Evolutionary conservation across 2,797 vertebrate genomes (phyloP), one percentile per base, ranked within the genome.

Genomic region (Galaxias olidus): DNA sequence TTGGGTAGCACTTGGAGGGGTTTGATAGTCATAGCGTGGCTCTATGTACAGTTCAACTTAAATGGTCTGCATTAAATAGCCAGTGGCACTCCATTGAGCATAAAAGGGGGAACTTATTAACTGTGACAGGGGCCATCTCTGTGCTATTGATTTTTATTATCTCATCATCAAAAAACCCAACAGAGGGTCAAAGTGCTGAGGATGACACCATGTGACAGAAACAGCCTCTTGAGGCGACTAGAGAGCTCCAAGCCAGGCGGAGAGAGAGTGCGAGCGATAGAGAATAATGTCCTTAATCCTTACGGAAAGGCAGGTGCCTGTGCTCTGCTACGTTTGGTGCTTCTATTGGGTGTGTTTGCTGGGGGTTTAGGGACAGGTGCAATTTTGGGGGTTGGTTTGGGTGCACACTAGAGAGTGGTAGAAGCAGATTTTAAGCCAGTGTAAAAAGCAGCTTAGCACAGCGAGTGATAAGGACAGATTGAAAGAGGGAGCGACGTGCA

Each of bases 111-210:
- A 55, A n/a, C 79, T 65, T 83, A 80, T 79, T 75, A 69, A 78
- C 63, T 44, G 66, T 76, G 73, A 82, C 68, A 63, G 78, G 12
- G 18, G 52, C 66, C 66, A 72, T 83, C 65, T 60, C 68, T 17
- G 65, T 49, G 41, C 42, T 70, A 85, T 78, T 76, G 79, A 85
- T 84, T 86, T 82, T 60, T 73, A 40, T 55, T 50, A 72, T n/a
- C 59, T 49, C 60, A 51, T 67, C 63, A 75, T 81, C 63, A 76
- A 69, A 77, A 66, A 46, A 20, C 19, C 9, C 59, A 58, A 45
- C 72, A 59, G 20, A 65, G 69, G 65, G 51, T 30, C n/a, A 61
- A 30, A 61, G 64, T 55, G 47, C 69, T 61, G 63, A 69, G 69
- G 73, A 59, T 67, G 72, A 51, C 57, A 60, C 72, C 60, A n/a